A percentile compares a stretch with the other conserved stretches of the same genome.
Evolutionary conservation across 2,888 invertebrate species (phyloP).

Genomic region (Macaria liturata): DNA sequence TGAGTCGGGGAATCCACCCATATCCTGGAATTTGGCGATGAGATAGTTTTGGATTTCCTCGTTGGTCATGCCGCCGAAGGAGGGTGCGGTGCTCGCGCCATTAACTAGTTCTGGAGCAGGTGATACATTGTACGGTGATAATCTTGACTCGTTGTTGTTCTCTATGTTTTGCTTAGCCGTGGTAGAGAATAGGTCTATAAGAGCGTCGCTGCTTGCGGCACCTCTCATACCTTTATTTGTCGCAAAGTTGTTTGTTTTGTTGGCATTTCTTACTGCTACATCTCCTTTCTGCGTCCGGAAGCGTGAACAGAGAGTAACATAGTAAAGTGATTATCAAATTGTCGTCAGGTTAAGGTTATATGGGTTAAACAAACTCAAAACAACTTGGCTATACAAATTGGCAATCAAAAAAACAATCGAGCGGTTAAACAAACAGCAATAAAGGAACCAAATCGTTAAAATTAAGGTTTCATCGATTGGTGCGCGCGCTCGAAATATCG

Average conservation of each 20-base stretch:
- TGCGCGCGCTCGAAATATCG: background rate
- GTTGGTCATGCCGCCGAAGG: slow-evolving; percentile 64
- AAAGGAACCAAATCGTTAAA: slow-evolving; percentile 11
- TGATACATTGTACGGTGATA: slow-evolving; percentile 50
- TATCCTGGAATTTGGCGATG: slow-evolving; percentile 67
- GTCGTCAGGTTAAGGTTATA: slow-evolving; percentile 1
- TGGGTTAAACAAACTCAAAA: slow-evolving; percentile 2
- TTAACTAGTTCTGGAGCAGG: slow-evolving; percentile 49
- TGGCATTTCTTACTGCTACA: slow-evolving; percentile 38
- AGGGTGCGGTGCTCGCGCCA: slow-evolving; percentile 48
- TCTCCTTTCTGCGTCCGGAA: slow-evolving; percentile 48
- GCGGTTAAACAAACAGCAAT: slow-evolving; percentile 5
- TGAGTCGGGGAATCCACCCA: slow-evolving; percentile 53
- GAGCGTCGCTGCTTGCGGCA: slow-evolving; percentile 48
- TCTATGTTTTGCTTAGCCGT: slow-evolving; percentile 52
- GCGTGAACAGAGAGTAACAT: slow-evolving; percentile 43
- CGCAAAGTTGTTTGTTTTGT: slow-evolving; percentile 39
- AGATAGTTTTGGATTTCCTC: slow-evolving; percentile 72
- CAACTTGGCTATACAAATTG: slow-evolving; percentile 16
- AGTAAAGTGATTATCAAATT: slow-evolving; percentile 12
- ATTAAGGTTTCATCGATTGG: slow-evolving; percentile 2
- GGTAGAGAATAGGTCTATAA: slow-evolving; percentile 55
- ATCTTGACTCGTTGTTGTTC: slow-evolving; percentile 63
- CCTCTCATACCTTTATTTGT: slow-evolving; percentile 55
- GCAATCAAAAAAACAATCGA: slow-evolving; percentile 21